phyloP scores from a whole-genome alignment of 2,888 invertebrate species.

The Orthosia gracilis region DNA sequence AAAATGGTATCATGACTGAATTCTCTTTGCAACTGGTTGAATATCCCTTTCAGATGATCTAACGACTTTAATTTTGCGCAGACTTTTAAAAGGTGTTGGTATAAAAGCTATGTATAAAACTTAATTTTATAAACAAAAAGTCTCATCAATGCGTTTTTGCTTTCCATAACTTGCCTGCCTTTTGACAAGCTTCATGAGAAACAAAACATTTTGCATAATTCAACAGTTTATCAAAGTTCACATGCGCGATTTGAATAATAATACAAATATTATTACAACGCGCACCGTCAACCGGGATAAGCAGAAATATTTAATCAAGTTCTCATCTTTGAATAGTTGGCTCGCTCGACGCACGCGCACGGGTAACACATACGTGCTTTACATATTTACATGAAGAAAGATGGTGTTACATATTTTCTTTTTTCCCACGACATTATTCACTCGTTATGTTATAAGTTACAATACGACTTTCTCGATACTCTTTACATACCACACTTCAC shows the following conservation, averaged over 20 bases:
- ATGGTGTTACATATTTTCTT: constrained; percentile 56
- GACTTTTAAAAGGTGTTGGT: too few species aligned
- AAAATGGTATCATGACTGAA: too few species aligned
- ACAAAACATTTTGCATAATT: constrained; percentile 41
- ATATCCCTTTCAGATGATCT: too few species aligned
- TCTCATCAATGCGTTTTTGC: not conserved
- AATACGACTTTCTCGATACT: constrained; percentile 37
- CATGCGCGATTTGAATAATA: constrained; percentile 53
- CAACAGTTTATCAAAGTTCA: constrained; percentile 47
- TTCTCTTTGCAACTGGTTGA: too few species aligned
- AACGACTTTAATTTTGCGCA: not conserved
- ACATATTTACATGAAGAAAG: constrained; percentile 32
- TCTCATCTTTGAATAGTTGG: constrained; percentile 46
- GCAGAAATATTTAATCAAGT: constrained; percentile 52
- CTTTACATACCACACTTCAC: too few species aligned
- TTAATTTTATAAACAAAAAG: too few species aligned
- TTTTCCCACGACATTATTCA: constrained; percentile 53
- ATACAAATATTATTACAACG: constrained; percentile 33
- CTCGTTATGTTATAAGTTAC: constrained; percentile 19
- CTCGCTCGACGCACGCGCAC: constrained; percentile 26
- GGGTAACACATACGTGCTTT: constrained; percentile 61
- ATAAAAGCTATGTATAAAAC: too few species aligned
- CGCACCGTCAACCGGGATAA: constrained; percentile 24
- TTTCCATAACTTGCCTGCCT: constrained; percentile 2
- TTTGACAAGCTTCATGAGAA: constrained; percentile 8